Percentiles rank a stretch among this genome's conserved stretches.
Conservation (phyloP, 1,140 invertebrate genomes). For the Aphidius ervi region DNA sequence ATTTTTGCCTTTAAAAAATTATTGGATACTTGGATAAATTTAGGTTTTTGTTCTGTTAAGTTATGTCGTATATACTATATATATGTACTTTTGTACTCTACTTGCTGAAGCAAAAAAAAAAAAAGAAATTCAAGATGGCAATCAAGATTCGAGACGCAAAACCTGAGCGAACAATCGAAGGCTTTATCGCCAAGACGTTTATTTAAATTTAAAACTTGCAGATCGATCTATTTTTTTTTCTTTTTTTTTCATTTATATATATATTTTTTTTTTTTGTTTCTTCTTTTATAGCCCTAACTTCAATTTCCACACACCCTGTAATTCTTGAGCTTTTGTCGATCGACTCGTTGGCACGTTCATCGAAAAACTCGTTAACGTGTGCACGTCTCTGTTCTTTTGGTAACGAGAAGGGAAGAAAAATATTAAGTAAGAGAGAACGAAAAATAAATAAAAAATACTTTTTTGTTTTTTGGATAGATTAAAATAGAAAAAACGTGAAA, state of each 20-base stretch:
- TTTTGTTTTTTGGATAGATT: no score
- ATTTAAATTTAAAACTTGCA: constrained; percentile 50
- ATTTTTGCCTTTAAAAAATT: no score
- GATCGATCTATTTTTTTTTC: constrained; percentile 38
- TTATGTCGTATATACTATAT: no score
- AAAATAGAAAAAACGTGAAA: no score
- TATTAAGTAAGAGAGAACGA: no score
- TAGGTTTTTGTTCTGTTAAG: no score
- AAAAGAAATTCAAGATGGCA: neutral
- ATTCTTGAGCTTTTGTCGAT: constrained; percentile 43
- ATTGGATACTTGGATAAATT: no score
- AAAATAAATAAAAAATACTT: no score
- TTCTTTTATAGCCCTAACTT: constrained; percentile 2
- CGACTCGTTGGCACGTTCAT: constrained; percentile 39
- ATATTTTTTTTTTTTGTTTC: constrained; percentile 6
- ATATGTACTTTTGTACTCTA: no score
- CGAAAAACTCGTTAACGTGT: constrained; percentile 53
- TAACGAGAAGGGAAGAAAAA: no score
- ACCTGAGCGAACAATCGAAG: neutral
- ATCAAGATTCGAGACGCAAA: neutral
- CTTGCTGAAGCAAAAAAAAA: no score
- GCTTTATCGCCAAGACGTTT: constrained; percentile 31
- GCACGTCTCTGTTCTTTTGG: constrained; percentile 24
- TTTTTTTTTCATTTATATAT: constrained; percentile 19
- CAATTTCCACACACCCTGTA: constrained; percentile 33